Conservation (phyloP, 1,140 invertebrate species). For the Ruditapes philippinarum region DNA sequence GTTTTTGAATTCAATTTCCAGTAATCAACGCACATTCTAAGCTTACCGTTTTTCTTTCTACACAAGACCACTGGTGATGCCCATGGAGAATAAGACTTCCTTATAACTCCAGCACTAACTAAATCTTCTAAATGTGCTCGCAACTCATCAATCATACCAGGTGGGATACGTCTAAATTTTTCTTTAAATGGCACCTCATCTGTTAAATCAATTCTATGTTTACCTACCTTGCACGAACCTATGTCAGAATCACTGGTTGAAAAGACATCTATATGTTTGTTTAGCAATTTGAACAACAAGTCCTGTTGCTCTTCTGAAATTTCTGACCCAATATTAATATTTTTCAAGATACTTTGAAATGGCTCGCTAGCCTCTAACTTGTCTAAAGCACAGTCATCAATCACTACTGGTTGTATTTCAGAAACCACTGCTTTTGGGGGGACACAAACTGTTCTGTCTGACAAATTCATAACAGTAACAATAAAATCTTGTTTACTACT, state of each 20-base stretch:
- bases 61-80: slow-evolving; percentile 13
- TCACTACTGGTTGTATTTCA: slow-evolving; percentile 1
- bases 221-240: neutral
- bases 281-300: neutral
- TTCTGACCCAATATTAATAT: neutral
- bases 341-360: neutral
- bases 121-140: slow-evolving; percentile 1
- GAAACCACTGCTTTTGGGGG: slow-evolving; percentile 11
- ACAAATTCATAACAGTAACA: neutral
- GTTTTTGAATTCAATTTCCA: slow-evolving; percentile 86
- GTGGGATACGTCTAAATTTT: slow-evolving; percentile 2
- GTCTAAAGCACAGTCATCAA: neutral
- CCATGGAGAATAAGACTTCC: slow-evolving; percentile 30
- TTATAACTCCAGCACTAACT: slow-evolving; percentile 9
- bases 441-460: neutral
- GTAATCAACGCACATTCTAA: too few species aligned
- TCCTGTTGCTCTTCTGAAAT: slow-evolving; percentile 11
- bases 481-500: neutral
- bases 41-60: slow-evolving; percentile 30
- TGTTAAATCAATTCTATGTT: slow-evolving; percentile 21
- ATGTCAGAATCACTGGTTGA: slow-evolving; percentile 11
- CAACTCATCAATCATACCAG: slow-evolving; percentile 26
- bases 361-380: neutral
- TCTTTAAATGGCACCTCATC: slow-evolving; percentile 26
- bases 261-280: neutral